Evolutionary conservation across 1,140 invertebrate genomes (phyloP).

Genomic region (Ctenoplectra terminalis): DNA sequence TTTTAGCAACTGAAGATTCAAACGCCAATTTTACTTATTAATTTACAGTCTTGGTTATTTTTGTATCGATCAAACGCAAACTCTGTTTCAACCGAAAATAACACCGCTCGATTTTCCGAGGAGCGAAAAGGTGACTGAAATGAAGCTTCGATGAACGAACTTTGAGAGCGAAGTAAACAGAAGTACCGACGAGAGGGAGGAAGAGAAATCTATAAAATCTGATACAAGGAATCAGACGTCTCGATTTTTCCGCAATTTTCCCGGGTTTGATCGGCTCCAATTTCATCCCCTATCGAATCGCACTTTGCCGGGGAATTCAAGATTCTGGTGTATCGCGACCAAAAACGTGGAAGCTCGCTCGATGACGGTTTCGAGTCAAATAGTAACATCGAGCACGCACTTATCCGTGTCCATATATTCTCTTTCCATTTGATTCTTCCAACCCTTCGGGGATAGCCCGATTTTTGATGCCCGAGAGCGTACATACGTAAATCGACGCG

Average conservation of each 20-base stretch:
- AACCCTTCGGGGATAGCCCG: slow-evolving; percentile 46
- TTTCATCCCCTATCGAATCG: slow-evolving; percentile 50
- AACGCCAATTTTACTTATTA: too few species aligned
- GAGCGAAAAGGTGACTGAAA: too few species aligned
- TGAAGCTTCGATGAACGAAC: background rate
- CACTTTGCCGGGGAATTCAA: slow-evolving; percentile 13
- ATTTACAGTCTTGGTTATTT: too few species aligned
- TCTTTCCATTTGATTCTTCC: slow-evolving; percentile 41
- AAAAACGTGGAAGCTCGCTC: background rate
- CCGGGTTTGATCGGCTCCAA: slow-evolving; percentile 42
- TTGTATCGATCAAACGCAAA: too few species aligned
- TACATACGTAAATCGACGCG: slow-evolving; percentile 1
- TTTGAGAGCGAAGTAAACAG: background rate
- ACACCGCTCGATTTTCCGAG: too few species aligned
- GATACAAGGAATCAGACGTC: slow-evolving; percentile 31
- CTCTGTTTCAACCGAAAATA: background rate
- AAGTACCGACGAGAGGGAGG: background rate
- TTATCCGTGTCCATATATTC: slow-evolving; percentile 58
- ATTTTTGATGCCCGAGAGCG: slow-evolving; percentile 11
- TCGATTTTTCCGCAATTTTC: slow-evolving; percentile 44
- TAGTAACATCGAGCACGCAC: slow-evolving; percentile 42
- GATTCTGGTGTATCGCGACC: slow-evolving; percentile 1
- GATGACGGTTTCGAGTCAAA: slow-evolving; percentile 37
- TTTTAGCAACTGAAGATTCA: too few species aligned
- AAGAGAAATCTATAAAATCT: background rate